phyloP scores from a whole-genome alignment of 2,797 vertebrate genomes.

The Tamandua tetradactyla region DNA sequence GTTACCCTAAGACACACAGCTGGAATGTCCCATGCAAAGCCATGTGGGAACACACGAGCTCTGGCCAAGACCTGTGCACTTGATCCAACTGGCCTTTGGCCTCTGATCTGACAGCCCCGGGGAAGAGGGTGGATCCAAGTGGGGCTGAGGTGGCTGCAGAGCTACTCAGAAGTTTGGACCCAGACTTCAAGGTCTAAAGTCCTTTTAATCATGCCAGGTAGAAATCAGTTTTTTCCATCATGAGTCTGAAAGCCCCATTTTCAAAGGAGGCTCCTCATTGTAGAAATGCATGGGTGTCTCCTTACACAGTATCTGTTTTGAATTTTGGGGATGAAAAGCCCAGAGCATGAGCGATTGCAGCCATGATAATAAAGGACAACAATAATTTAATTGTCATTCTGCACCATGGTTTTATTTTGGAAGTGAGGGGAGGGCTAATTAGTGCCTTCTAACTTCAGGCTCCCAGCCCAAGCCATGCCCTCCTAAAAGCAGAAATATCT shows the following conservation, averaged over 20 bases:
- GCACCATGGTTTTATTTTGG: not conserved
- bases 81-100: not conserved
- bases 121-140: accelerated
- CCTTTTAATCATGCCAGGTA: not conserved
- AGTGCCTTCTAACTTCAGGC: not conserved
- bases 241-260: not conserved
- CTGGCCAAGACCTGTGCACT: not conserved
- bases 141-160: no score
- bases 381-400: accelerated
- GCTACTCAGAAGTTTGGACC: not conserved
- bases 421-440: not conserved
- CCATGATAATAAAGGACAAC: not conserved
- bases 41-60: not conserved
- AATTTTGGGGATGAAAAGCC: conserved; percentile 2
- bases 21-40: not conserved
- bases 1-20: not conserved
- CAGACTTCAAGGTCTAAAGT: not conserved
- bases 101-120: not conserved
- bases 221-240: not conserved
- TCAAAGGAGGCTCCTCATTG: not conserved
- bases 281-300: not conserved
- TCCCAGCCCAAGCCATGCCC: accelerated
- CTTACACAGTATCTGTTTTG: not conserved
- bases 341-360: not conserved
- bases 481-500: accelerated